Percentiles rank a stretch among this genome's conserved stretches.
Conservation (phyloP, 2,113 vertebrate species). For the Amphiprion ocellaris region DNA sequence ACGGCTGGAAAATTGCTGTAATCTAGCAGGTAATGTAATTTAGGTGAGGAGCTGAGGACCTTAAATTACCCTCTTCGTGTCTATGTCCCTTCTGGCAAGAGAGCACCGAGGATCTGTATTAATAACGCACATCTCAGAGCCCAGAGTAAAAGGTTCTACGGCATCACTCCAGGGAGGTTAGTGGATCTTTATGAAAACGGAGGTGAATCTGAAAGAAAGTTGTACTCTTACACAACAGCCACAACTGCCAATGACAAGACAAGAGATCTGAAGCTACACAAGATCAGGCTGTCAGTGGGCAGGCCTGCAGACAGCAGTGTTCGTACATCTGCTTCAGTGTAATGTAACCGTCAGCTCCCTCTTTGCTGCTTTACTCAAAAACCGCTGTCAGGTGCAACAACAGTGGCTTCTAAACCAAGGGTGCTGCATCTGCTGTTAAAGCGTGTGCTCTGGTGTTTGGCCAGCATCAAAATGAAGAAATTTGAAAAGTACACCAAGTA, state of each 20-base stretch:
- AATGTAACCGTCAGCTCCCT: conserved; percentile 4
- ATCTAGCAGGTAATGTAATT: conserved; percentile 79
- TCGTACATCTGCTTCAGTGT: not conserved
- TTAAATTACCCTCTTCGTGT: conserved; percentile 59
- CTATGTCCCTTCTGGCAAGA: conserved; percentile 18
- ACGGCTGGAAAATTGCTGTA: conserved; percentile 77
- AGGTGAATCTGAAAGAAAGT: not conserved
- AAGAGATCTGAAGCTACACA: too few species aligned
- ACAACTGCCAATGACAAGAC: too few species aligned
- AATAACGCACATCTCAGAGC: conserved; percentile 29
- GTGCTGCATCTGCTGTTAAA: conserved; percentile 26
- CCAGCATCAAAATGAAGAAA: too few species aligned
- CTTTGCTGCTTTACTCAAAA: not conserved
- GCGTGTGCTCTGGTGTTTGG: too few species aligned
- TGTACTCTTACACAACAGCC: not conserved
- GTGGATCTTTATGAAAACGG: conserved; percentile 1
- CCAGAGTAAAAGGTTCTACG: not conserved
- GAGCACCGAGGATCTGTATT: conserved; percentile 32
- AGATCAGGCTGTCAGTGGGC: not conserved
- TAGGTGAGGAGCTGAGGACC: conserved; percentile 61
- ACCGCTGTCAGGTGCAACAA: not conserved
- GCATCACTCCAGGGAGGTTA: not conserved
- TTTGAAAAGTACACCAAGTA: too few species aligned
- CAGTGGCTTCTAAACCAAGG: not conserved
- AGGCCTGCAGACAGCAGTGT: not conserved